Percentiles rank a stretch among this genome's conserved stretches.
These are phyloP conservation scores for Eutrigla gurnardus DNA, from an alignment of 2,797 vertebrate genomes.

Conservation along the genomic window DNA sequence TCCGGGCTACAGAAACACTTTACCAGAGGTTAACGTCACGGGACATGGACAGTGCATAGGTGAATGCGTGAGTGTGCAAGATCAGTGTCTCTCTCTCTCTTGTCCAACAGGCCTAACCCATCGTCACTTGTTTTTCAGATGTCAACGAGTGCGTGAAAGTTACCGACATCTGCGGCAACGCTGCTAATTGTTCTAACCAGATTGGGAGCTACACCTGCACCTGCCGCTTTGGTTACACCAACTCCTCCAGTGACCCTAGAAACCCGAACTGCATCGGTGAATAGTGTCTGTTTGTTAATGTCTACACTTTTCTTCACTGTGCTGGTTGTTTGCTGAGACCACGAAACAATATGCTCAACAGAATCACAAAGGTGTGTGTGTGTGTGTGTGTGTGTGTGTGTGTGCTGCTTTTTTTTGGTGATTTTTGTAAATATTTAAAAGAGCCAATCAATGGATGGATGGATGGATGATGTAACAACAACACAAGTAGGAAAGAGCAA, in stretches of 20 bases:
- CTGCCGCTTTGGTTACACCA: conserved; percentile 61
- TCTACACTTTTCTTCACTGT: background rate
- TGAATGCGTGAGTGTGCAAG: conserved; percentile 31
- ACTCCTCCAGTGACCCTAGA: accelerated
- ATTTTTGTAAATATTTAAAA: no score
- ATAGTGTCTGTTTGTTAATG: background rate
- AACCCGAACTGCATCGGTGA: conserved; percentile 60
- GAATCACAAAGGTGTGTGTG: background rate
- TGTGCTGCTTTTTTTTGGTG: no score
- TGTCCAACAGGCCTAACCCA: background rate
- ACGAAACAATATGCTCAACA: background rate
- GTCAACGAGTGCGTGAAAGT: conserved; percentile 44
- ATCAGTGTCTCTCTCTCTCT: background rate
- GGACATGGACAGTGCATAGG: conserved; percentile 35
- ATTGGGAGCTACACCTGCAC: conserved; percentile 61
- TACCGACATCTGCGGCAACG: conserved; percentile 23
- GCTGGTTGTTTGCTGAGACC: background rate
- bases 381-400: no score
- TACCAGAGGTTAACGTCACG: accelerated
- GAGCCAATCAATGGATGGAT: no score
- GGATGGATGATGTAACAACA: no score
- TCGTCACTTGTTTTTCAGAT: conserved; percentile 52
- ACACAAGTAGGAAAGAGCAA: no score
- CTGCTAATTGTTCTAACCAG: conserved; percentile 55
- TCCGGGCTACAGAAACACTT: background rate